A percentile compares a stretch with the other conserved stretches of the same genome.
Conservation (phyloP, 2,797 vertebrate species). For the Lacerta bilineata region DNA sequence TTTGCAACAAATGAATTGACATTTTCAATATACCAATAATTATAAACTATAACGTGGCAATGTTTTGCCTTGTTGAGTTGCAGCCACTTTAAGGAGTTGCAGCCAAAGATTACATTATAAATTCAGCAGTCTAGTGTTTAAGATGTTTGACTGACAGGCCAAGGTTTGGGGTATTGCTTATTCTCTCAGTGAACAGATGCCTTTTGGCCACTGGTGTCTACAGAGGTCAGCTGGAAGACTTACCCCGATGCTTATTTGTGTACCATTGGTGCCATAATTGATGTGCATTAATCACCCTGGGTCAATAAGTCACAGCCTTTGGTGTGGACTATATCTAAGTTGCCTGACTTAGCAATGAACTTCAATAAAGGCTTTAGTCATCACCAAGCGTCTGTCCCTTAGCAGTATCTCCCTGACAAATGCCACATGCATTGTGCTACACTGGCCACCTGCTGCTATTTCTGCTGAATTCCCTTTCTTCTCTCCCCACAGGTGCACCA, state of each 20-base stretch:
- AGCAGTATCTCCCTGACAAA: slow-evolving; percentile 33
- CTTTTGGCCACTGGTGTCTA: slow-evolving; percentile 25
- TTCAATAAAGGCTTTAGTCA: slow-evolving; percentile 6
- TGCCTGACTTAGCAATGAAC: slow-evolving; percentile 30
- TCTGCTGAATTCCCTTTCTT: neutral
- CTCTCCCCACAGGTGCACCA: neutral
- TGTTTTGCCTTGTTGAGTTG: neutral
- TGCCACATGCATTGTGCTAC: neutral
- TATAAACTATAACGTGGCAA: slow-evolving; percentile 7
- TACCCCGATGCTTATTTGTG: slow-evolving; percentile 18
- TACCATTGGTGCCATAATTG: slow-evolving; percentile 31
- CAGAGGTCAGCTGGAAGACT: slow-evolving; percentile 28
- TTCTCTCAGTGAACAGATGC: slow-evolving; percentile 42
- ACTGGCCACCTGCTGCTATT: slow-evolving; percentile 18
- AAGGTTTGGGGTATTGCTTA: neutral
- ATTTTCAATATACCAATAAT: neutral
- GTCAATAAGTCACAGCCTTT: slow-evolving; percentile 42
- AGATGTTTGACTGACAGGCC: slow-evolving; percentile 26
- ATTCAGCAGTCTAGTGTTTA: slow-evolving; percentile 6
- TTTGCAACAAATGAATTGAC: neutral
- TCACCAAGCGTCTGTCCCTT: neutral
- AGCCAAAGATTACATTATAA: slow-evolving; percentile 35
- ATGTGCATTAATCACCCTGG: slow-evolving; percentile 34
- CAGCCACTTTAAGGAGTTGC: slow-evolving; percentile 30
- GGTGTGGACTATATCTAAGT: slow-evolving; percentile 25